phyloP scores from a whole-genome alignment of 2,113 vertebrate species.

The Protobothrops mucrosquamatus region DNA sequence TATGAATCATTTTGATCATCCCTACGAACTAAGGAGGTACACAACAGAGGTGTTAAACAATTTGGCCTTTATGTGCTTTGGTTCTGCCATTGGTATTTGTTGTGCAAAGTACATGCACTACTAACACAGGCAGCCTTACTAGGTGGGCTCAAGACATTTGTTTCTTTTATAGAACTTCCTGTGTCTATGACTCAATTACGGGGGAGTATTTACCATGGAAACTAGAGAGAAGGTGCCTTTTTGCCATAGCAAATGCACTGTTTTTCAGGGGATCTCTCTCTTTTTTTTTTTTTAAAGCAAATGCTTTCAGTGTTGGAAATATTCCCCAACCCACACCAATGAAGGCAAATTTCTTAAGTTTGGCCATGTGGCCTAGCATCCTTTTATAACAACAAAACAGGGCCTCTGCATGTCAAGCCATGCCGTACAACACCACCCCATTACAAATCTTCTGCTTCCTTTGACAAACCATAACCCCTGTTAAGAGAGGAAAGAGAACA shows the following conservation, averaged over 20 bases:
- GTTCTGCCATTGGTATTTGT: neutral
- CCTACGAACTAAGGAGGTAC: accelerated
- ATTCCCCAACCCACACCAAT: neutral
- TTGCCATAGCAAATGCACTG: slow-evolving; percentile 33
- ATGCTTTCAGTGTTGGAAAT: neutral
- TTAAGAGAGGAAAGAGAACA: neutral
- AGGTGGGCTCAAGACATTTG: neutral
- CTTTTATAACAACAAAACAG: neutral
- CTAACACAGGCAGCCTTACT: slow-evolving; percentile 35
- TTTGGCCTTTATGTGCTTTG: neutral
- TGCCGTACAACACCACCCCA: neutral
- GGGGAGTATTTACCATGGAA: slow-evolving; percentile 57
- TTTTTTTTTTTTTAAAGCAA: slow-evolving; percentile 13
- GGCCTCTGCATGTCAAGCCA: neutral
- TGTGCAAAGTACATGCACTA: neutral
- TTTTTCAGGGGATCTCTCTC: slow-evolving; percentile 17
- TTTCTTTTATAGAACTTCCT: slow-evolving; percentile 34
- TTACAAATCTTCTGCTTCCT: neutral
- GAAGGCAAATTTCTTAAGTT: neutral
- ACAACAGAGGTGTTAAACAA: neutral
- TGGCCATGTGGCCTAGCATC: neutral
- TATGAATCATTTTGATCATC: neutral
- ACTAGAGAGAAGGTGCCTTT: slow-evolving; percentile 35
- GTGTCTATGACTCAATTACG: slow-evolving; percentile 24
- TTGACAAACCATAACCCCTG: neutral